phyloP scores from a whole-genome alignment of 64 coral and sea anemone genomes.

The Hydrozoanthus tunicans region DNA sequence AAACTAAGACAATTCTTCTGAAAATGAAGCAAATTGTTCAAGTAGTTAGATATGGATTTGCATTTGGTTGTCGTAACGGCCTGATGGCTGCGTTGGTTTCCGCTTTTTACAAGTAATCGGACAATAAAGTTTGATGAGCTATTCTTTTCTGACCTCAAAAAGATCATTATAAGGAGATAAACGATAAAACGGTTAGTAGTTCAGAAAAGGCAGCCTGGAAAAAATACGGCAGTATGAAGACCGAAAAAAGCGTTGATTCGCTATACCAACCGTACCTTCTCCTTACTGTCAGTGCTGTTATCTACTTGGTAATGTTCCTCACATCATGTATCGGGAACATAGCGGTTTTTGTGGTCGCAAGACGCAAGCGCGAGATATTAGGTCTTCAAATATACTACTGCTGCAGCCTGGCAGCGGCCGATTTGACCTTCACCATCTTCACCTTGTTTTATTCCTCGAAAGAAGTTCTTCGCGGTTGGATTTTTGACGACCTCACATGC shows the following conservation, averaged over 20 bases:
- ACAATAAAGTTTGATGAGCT: no score
- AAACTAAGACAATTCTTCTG: no score
- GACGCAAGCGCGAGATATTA: slow-evolving; percentile 15
- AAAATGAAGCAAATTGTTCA: no score
- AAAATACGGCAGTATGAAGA: no score
- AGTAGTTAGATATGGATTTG: no score
- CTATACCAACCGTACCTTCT: not conserved
- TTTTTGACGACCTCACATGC: slow-evolving; percentile 44
- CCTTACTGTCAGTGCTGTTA: not conserved
- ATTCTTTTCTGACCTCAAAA: no score
- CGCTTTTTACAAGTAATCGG: no score
- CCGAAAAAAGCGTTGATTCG: not conserved
- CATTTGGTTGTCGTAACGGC: no score
- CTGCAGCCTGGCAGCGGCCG: slow-evolving; percentile 56
- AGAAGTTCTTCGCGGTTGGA: not conserved
- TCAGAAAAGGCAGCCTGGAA: no score
- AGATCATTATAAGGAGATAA: no score
- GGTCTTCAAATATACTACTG: slow-evolving; percentile 59
- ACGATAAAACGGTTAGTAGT: no score
- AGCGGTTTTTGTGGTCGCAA: slow-evolving; percentile 4
- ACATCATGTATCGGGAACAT: slow-evolving; percentile 49
- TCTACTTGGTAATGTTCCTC: slow-evolving; percentile 23
- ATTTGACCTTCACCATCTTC: slow-evolving; percentile 47
- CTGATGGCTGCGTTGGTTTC: no score
- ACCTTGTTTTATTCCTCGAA: slow-evolving; percentile 49